phyloP scores from a whole-genome alignment of 64 coral and sea anemone genomes.

The Anthopleura sola region DNA sequence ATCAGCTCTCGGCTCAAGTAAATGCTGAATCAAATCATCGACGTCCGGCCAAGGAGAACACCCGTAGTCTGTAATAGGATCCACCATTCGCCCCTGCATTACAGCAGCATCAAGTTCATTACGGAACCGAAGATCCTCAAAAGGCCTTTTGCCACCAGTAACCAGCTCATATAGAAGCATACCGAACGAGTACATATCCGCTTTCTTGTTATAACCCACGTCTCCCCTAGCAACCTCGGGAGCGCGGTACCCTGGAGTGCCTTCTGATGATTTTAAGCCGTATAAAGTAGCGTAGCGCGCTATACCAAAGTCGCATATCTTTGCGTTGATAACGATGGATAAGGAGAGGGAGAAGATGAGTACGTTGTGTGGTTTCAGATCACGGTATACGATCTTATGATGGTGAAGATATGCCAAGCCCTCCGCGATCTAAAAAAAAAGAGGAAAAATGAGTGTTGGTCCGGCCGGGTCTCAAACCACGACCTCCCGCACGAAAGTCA shows the following conservation, averaged over 20 bases:
- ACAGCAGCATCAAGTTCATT: conserved; percentile 87
- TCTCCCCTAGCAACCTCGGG: conserved; percentile 92
- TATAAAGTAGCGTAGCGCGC: conserved; percentile 77
- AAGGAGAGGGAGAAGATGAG: conserved; percentile 89
- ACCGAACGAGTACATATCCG: conserved; percentile 93
- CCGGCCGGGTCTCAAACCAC: too few relatives aligned
- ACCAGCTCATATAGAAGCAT: conserved; percentile 95
- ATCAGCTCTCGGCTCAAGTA: conserved; percentile 63
- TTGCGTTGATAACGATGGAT: conserved; percentile 84
- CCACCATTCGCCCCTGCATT: conserved; percentile 68
- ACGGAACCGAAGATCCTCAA: conserved; percentile 87
- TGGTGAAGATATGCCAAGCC: conserved; percentile 82
- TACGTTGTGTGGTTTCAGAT: conserved; percentile 97
- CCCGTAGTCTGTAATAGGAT: conserved; percentile 68
- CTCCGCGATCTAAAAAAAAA: conserved; percentile 67
- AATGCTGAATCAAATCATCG: conserved; percentile 69
- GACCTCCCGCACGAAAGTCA: too few relatives aligned
- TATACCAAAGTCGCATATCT: conserved; percentile 94
- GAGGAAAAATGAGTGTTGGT: neutral
- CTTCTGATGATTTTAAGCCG: conserved; percentile 83
- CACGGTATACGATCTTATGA: conserved; percentile 90
- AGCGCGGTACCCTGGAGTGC: conserved; percentile 91
- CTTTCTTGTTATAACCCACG: conserved; percentile 81
- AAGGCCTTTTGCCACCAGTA: conserved; percentile 80
- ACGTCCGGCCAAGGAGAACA: conserved; percentile 96